Evolutionary conservation across 2,113 vertebrate genomes (phyloP), one percentile per base, ranked within the genome.

Genomic region (Zonotrichia leucophrys): DNA sequence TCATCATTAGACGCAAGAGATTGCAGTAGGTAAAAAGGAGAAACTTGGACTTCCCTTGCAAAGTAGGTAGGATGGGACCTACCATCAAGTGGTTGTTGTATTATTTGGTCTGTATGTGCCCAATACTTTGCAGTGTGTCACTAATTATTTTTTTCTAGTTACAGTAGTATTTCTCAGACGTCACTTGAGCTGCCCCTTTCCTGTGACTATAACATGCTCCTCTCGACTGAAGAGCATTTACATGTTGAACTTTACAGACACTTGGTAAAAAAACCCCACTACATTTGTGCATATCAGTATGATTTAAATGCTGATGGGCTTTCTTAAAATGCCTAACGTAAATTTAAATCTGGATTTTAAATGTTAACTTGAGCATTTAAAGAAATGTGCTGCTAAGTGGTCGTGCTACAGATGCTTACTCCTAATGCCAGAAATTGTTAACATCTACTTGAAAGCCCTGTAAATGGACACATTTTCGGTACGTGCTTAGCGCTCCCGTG

Each of bases 401-500:
- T 79, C 24, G 11, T 79, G 41, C 55, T 76, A 17, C 25, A 77
- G 72, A n/a, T 46, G 63, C 28, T 76, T 73, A 14, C 46, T 68
- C 41, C 37, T 30, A 56, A 2, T 74, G 21, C 46, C n/a, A 41
- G 59, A n/a, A 89, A 31, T 46, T 24, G 47, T 49, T 49, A 73
- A 18, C 18, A 1, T 62, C 15, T 9, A 14, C 44, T 56, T 88
- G 62, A 73, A 90, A 58, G 33, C 15, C 1, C 33, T 44, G 31
- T 47, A 13, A 66, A 17, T 4, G 39, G 55, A 5, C 30, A 12
- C 30, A 3, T 67, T 83, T 52, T 72, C 23, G 9, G 30, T 85
- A 30, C 0, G 70, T 60, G 59, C 63, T 84, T 91, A 92, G 93
- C 95, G 49, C 92, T 81, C 96, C 86, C 95, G 2, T 46, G 87